Percentiles rank a stretch among this genome's conserved stretches.
phyloP scores from a whole-genome alignment of 2,888 invertebrate species.

The Crematogaster levior region DNA sequence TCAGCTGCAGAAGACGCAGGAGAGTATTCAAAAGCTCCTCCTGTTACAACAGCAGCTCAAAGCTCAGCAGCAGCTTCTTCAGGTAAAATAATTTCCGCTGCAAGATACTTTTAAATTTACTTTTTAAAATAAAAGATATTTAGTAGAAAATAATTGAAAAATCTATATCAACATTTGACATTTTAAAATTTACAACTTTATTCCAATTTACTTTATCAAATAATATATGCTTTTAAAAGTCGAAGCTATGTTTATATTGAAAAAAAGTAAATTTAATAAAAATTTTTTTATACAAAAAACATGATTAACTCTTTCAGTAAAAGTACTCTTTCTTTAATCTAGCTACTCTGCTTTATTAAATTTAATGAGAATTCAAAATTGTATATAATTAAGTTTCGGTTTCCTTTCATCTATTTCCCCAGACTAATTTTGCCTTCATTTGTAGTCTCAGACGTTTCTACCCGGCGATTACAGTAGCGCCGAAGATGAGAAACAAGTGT shows the following conservation, averaged over 20 bases:
- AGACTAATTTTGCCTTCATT: constrained; percentile 16
- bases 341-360: background rate
- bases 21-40: constrained; percentile 82
- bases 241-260: background rate
- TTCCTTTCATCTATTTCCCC: background rate
- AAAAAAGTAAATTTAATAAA: background rate
- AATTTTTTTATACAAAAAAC: background rate
- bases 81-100: constrained; percentile 72
- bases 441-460: constrained; percentile 79
- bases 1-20: constrained; percentile 84
- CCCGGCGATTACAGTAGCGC: constrained; percentile 76
- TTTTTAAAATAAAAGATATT: background rate
- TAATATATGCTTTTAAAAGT: background rate
- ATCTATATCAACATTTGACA: too few relatives aligned
- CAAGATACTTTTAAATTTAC: background rate
- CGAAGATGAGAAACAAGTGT: constrained; percentile 77
- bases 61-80: constrained; percentile 81
- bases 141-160: background rate
- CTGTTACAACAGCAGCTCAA: constrained; percentile 82
- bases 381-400: background rate
- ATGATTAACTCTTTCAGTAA: background rate
- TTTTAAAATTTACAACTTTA: too few relatives aligned
- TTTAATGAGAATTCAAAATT: background rate
- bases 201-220: background rate
- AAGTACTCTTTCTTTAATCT: too few relatives aligned